Evolutionary conservation across 2,888 invertebrate species (phyloP), one percentile per base, ranked within the genome.

Genomic region (Drosophila hamatofila): DNA sequence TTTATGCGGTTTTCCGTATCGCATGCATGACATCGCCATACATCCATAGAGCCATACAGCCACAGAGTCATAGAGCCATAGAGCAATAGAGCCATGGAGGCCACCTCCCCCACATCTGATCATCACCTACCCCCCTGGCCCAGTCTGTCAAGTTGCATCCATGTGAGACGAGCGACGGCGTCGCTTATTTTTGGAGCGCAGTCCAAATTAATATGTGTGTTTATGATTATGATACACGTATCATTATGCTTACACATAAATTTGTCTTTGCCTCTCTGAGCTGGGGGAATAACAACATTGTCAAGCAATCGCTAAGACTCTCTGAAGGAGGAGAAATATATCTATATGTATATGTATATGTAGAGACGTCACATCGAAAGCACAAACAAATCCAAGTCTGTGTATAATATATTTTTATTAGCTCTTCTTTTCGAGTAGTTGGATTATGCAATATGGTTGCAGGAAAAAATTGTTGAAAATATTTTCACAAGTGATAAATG

Each of bases 191-290:
- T 84, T 88, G 84, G 84, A 84, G 74, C 81, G 72, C 81, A 75
- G 76, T 69, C 89, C 89, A 88, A 88, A 88, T 84, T 83, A 88
- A 88, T 84, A 88, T 88, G 74, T 87, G 74, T 88, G 89, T 83
- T 88, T 86, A 85, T 80, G 88, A 83, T 83, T 88, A 83, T 83
- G 86, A 88, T 83, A 88, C 83, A 85, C 75, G 83, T 72, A 83
- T 73, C 86, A 75, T 78, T 78, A 75, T 78, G 78, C 67, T 67
- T 64, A 58, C 23, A 60, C 65, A 78, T 78, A 78, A 65, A 74
- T 78, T 78, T 74, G 74, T 69, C 63, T 46, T 44, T 56, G 54
- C 76, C 58, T 74, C 58, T 73, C 75, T 56, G 58, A 66, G 55
- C 79, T 63, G 56, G 35, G 49, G n/a, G 48, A 48, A 37, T 56